Evolutionary conservation across 2,888 invertebrate genomes (phyloP).

Genomic region (Macrosiphum euphorbiae): DNA sequence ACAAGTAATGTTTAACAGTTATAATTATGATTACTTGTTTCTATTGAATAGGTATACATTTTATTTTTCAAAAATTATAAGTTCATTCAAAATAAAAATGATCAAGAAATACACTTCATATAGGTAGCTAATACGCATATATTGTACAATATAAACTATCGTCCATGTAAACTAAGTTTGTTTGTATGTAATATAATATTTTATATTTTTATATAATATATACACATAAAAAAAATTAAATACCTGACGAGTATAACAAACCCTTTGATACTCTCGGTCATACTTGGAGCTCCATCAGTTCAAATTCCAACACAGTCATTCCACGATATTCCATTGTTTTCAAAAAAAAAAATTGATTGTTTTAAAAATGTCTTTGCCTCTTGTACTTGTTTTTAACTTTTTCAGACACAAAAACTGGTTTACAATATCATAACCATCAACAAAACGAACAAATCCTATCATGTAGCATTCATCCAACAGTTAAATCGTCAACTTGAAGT

Average conservation of each 20-base stretch:
- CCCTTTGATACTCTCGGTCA: constrained; percentile 62
- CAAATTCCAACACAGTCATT: constrained; percentile 56
- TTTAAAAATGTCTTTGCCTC: constrained; percentile 31
- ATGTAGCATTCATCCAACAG: constrained; percentile 47
- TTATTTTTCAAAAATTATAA: too few relatives aligned
- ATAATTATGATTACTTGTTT: too few relatives aligned
- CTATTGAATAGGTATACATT: too few relatives aligned
- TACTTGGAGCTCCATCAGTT: constrained; percentile 62
- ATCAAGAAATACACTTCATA: too few relatives aligned
- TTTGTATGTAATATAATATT: too few relatives aligned
- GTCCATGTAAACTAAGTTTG: too few relatives aligned
- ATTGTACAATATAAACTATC: too few relatives aligned
- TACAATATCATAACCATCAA: constrained; percentile 54
- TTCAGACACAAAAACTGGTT: neutral
- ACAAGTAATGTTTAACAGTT: too few relatives aligned
- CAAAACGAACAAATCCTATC: constrained; percentile 61
- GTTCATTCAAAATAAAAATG: too few relatives aligned
- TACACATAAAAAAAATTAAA: too few relatives aligned
- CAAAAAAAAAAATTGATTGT: constrained; percentile 50
- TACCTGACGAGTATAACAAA: constrained; percentile 18
- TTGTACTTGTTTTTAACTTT: neutral
- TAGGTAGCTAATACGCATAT: too few relatives aligned
- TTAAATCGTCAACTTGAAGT: constrained; percentile 60
- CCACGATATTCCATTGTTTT: constrained; percentile 59
- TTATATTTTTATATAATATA: too few relatives aligned